Conservation (phyloP, 2,888 invertebrate genomes). For the Galerucella calmariensis region DNA sequence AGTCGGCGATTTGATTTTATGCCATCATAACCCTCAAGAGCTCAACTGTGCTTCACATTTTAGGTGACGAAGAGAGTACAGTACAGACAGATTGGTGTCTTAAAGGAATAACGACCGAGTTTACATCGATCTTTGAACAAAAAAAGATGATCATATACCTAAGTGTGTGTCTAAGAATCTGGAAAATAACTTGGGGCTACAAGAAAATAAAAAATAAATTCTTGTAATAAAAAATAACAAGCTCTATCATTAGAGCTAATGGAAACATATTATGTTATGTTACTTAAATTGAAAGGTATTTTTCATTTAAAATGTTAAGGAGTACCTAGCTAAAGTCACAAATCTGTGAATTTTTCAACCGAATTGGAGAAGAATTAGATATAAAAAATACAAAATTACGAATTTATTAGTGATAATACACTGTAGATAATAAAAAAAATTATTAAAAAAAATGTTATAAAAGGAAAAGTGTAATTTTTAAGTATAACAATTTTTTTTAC, state of each 20-base stretch:
- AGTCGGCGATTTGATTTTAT: conserved; percentile 5
- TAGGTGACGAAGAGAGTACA: neutral
- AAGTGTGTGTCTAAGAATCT: neutral
- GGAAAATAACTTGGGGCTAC: no score
- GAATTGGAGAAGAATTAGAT: no score
- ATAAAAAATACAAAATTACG: no score
- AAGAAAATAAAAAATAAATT: no score
- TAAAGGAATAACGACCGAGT: neutral
- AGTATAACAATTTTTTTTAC: conserved; percentile 56
- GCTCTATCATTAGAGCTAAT: no score
- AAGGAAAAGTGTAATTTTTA: neutral
- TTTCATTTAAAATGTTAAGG: no score
- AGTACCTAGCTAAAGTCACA: no score
- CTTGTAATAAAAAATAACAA: no score
- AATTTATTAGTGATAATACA: no score
- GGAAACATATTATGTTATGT: no score
- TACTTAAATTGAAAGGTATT: no score
- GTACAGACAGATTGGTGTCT: neutral
- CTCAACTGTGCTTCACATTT: neutral
- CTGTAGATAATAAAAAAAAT: neutral
- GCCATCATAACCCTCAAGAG: neutral
- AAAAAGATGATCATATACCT: neutral
- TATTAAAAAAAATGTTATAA: neutral
- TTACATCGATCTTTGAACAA: neutral
- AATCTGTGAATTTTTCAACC: no score